phyloP scores from a whole-genome alignment of 1,140 invertebrate species.

The Aphidius ervi region DNA sequence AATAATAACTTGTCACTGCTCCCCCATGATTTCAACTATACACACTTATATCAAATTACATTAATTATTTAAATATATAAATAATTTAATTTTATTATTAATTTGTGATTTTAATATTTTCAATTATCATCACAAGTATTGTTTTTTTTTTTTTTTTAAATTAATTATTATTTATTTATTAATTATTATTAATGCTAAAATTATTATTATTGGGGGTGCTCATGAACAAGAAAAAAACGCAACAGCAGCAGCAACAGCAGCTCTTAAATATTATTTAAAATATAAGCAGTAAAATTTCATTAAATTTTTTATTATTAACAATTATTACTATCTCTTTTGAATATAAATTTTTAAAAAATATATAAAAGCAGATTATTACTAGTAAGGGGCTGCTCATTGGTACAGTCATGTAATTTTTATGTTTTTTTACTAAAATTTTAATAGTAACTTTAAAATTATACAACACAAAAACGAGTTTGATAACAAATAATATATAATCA shows the following conservation, averaged over 20 bases:
- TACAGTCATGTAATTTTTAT: too few species aligned
- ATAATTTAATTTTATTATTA: background rate
- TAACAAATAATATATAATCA: too few species aligned
- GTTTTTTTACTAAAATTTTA: too few species aligned
- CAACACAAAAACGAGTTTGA: too few species aligned
- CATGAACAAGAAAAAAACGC: constrained; percentile 11
- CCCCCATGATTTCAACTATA: constrained; percentile 27
- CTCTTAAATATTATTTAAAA: background rate
- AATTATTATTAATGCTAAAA: background rate
- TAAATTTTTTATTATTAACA: too few species aligned
- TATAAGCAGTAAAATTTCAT: too few species aligned
- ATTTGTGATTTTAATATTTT: background rate
- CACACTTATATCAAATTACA: constrained; percentile 38
- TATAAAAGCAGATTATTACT: too few species aligned
- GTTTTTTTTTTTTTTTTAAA: background rate
- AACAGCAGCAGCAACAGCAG: constrained; percentile 11
- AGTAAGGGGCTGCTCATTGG: too few species aligned
- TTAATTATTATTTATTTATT: background rate
- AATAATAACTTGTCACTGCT: constrained; percentile 51
- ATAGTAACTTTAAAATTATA: too few species aligned
- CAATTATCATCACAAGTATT: too few species aligned
- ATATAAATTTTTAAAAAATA: too few species aligned
- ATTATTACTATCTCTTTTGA: too few species aligned
- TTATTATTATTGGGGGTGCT: constrained; percentile 8
- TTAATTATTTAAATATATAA: constrained; percentile 5